These are phyloP conservation scores for Proterorhinus semilunaris DNA, from an alignment of 2,113 vertebrate species.

Conservation along the genomic window DNA sequence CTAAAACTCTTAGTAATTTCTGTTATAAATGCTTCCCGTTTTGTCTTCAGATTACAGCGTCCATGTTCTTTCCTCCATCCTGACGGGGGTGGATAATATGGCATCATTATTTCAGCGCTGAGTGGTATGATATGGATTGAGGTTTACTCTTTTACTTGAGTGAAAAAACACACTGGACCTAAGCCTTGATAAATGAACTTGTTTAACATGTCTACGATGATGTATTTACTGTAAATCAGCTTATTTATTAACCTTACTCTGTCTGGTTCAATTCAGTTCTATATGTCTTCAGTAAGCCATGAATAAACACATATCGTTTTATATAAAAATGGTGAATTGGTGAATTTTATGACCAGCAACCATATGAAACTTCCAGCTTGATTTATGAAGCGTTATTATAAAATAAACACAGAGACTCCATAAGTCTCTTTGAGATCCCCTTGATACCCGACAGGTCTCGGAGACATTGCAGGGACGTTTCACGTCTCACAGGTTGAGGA, in stretches of 20 bases:
- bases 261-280: conserved; percentile 16
- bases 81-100: neutral
- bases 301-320: conserved; percentile 54
- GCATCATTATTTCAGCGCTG: neutral
- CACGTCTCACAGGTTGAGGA: too few relatives aligned
- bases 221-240: neutral
- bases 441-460: too few relatives aligned
- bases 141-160: neutral
- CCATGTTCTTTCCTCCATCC: neutral
- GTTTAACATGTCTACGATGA: neutral
- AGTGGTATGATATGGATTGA: neutral
- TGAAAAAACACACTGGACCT: neutral
- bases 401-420: too few relatives aligned
- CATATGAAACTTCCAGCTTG: too few relatives aligned
- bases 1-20: too few relatives aligned
- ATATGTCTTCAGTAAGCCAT: conserved; percentile 37
- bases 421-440: too few relatives aligned
- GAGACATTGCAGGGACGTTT: too few relatives aligned
- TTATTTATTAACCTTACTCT: conserved; percentile 15
- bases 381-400: too few relatives aligned
- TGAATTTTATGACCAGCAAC: neutral
- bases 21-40: too few relatives aligned
- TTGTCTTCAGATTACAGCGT: too few relatives aligned
- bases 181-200: neutral
- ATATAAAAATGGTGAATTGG: conserved; percentile 69